Base-by-base conservation (phyloP, 2,113 vertebrate species). In the Periophthalmodon schlosseri region DNA sequence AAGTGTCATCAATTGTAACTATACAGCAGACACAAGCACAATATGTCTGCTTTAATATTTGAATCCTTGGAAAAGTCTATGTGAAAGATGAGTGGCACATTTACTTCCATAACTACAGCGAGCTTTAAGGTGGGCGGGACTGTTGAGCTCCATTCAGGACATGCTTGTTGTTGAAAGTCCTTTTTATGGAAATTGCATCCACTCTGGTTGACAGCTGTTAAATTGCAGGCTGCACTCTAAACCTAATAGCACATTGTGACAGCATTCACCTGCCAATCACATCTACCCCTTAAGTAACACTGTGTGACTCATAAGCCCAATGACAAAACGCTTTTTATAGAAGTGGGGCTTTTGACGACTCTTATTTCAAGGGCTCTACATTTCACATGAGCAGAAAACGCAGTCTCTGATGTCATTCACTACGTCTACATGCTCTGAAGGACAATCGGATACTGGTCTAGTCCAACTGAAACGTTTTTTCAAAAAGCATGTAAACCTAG, bases 181-280 rank as follows among this genome's bases (percentile, higher is more conserved):
- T 52, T 52, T 52, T 52, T 52, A 57, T 57, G 54, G 54, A 57
- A 57, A 57, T 23, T 20, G 2, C 2, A 9, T 21, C 54, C 54
- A 23, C 54, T 57, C 54, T 10, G n/a, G 54, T 57, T 57, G 54
- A 57, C 54, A 57, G 21, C 21, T 21, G 54, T 57, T 21, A 23
- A 57, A 57, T 57, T 57, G n/a, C 54, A 57, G 54, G 10, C 54
- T 57, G 54, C n/a, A 57, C 54, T 23, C 54, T 57, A 21, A 57
- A 57, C 10, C 54, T 57, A 57, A 57, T n/a, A 57, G 10, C 54
- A 57, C 54, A 23, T 57, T 57, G 54, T 57, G 54, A 23, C n/a
- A 57, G 54, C 54, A 23, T 23, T 57, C n/a, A 57, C 20, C 54
- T 23, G 54, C 20, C 54, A 57, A 57, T 57, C 54, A 57, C 10